Evolutionary conservation across 2,797 vertebrate genomes (phyloP), one percentile per base, ranked within the genome.

Genomic region (Poecile montanus): DNA sequence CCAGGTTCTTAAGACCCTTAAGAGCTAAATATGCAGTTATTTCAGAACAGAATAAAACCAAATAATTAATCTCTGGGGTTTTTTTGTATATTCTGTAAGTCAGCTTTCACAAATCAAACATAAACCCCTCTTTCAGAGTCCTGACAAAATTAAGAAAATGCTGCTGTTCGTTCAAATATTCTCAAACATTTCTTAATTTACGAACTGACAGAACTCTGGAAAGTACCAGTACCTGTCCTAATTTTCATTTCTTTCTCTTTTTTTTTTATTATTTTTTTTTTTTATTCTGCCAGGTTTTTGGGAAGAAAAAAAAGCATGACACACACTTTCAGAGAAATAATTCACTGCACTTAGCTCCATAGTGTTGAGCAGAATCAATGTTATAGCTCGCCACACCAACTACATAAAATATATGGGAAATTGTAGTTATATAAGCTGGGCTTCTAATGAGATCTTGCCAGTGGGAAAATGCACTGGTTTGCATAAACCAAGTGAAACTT

Each of bases 301-400:
- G 6, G 9, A 91, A 76, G 45, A 7, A 36, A 48, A 86, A 86
- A 68, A 2, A 10, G 13, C 26, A 73, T 0, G 4, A 29, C n/a
- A 66, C 18, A 58, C 7, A 7, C 19, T 48, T 58, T 70, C 34
- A 78, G 44, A 51, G 26, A 62, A 91, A 62, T 58, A 65, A 75
- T n/a, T 68, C 36, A 29, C 36, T 51, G 47, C 8, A 25, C 16
- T 60, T 66, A 47, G 19, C 27, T 48, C 51, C 62, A 14, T 0
- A 50, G 51, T 1, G 6, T 42, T 90, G 22, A 34, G 16, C 5
- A 26, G 47, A 66, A 75, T 66, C 50, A 54, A 22, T 13, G 22
- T 10, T 38, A 62, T 2, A 72, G 22, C 29, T 81, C 3, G 1
- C 36, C 42, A 45, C 30, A 22, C 0, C 3, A 0, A 32, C 48